These are phyloP conservation scores for Dolomedes plantarius DNA, from an alignment of 2,888 invertebrate genomes.

Conservation along the genomic window DNA sequence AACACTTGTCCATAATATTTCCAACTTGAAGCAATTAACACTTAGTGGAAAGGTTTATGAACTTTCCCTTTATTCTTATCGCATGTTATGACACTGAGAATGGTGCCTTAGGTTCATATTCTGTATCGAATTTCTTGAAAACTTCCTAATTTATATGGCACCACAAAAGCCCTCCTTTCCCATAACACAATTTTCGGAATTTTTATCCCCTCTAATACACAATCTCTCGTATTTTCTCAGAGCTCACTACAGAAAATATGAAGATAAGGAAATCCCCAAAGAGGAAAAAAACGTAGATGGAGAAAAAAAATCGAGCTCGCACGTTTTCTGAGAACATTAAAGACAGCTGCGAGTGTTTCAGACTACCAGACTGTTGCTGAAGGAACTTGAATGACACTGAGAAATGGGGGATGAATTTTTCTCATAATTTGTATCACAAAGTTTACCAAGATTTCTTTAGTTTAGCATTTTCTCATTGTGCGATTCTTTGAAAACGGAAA, in stretches of 20 bases:
- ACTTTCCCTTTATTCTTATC: too few relatives aligned
- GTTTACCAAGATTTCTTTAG: too few relatives aligned
- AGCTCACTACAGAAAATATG: neutral
- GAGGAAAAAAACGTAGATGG: neutral
- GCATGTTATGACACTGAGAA: too few relatives aligned
- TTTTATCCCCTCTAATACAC: neutral
- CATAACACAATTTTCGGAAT: neutral
- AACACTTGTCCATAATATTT: too few relatives aligned
- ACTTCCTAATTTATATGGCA: neutral
- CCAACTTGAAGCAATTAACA: too few relatives aligned
- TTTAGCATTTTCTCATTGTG: too few relatives aligned
- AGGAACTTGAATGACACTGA: neutral
- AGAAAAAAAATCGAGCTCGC: neutral
- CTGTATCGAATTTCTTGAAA: neutral
- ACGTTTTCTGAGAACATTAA: neutral
- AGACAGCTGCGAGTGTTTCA: neutral
- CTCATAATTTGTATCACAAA: too few relatives aligned
- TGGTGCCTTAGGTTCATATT: neutral
- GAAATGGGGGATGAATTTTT: neutral
- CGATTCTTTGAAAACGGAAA: too few relatives aligned
- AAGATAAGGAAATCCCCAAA: constrained; percentile 1
- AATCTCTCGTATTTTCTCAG: neutral
- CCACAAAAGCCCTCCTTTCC: neutral
- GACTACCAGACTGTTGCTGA: neutral
- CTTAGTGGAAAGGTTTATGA: too few relatives aligned